These are phyloP conservation scores for Dendrocincla tyrannina DNA, from an alignment of 2,797 vertebrate species.

Conservation along the genomic window DNA sequence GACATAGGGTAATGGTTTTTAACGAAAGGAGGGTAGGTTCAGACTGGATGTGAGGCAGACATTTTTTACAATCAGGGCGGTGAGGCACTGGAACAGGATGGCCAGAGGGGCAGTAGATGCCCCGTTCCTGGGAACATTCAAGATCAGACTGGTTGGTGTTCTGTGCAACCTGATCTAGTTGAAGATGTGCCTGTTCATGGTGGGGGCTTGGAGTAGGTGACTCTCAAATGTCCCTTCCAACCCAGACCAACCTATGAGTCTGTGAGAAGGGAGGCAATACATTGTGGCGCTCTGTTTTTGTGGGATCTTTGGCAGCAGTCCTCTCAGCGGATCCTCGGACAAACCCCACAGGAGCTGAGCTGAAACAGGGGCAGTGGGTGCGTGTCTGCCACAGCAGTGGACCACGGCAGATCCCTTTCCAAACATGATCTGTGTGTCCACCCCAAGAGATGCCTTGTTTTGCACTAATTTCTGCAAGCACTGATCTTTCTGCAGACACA, in stretches of 20 bases:
- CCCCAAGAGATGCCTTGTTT: background rate
- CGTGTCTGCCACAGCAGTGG: accelerated
- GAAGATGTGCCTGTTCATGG: background rate
- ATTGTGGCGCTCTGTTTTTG: background rate
- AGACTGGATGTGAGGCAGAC: background rate
- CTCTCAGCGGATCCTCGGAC: background rate
- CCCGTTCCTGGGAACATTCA: background rate
- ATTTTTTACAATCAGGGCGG: background rate
- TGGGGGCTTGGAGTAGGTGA: background rate
- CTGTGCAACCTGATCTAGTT: background rate
- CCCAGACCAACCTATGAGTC: background rate
- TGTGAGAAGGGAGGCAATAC: background rate
- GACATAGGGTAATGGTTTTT: background rate
- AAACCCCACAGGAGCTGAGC: background rate
- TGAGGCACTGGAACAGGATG: background rate
- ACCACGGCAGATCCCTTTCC: background rate
- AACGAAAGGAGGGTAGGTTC: background rate
- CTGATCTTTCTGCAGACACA: background rate
- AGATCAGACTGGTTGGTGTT: background rate
- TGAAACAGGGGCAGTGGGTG: accelerated
- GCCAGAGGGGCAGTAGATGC: background rate
- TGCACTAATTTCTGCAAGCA: background rate
- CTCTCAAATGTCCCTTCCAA: background rate
- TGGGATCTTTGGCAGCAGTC: background rate
- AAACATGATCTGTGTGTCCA: background rate